phyloP scores from a whole-genome alignment of 2,797 vertebrate species.

The Microctenopoma stevenorrisi region DNA sequence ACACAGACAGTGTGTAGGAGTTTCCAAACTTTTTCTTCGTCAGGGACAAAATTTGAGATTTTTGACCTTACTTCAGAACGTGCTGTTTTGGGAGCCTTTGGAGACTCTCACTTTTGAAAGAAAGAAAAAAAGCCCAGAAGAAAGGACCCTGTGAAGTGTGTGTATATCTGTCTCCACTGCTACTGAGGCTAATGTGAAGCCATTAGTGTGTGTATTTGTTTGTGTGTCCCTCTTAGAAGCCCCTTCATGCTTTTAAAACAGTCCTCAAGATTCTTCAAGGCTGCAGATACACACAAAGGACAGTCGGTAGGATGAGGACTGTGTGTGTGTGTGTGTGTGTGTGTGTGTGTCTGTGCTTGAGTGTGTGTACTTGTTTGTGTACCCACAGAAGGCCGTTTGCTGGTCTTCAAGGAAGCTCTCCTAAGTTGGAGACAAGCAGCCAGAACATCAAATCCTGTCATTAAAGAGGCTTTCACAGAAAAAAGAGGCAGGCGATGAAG shows the following conservation, averaged over 20 bases:
- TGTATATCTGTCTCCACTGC: conserved; percentile 38
- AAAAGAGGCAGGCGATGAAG: conserved; percentile 70
- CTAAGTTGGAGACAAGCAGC: conserved; percentile 80
- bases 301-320: conserved; percentile 51
- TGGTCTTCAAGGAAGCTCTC: conserved; percentile 86
- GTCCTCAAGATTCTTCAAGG: conserved; percentile 84
- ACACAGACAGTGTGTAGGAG: no score
- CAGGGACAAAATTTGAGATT: conserved; percentile 25
- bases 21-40: background rate
- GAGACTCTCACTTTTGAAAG: conserved; percentile 59
- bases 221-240: conserved; percentile 74
- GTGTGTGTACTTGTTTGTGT: conserved; percentile 55
- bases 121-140: conserved; percentile 33
- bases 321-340: conserved; percentile 33
- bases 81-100: conserved; percentile 26
- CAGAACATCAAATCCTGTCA: conserved; percentile 79
- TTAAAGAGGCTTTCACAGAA: conserved; percentile 81
- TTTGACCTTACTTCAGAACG: conserved; percentile 36
- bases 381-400: conserved; percentile 71
- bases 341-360: background rate
- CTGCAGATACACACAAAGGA: conserved; percentile 75
- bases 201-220: conserved; percentile 76
- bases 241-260: conserved; percentile 85
- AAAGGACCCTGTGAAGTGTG: conserved; percentile 57
- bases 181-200: conserved; percentile 71